Base-by-base conservation (phyloP, 2,888 invertebrate genomes). In the Lycaena phlaeas region DNA sequence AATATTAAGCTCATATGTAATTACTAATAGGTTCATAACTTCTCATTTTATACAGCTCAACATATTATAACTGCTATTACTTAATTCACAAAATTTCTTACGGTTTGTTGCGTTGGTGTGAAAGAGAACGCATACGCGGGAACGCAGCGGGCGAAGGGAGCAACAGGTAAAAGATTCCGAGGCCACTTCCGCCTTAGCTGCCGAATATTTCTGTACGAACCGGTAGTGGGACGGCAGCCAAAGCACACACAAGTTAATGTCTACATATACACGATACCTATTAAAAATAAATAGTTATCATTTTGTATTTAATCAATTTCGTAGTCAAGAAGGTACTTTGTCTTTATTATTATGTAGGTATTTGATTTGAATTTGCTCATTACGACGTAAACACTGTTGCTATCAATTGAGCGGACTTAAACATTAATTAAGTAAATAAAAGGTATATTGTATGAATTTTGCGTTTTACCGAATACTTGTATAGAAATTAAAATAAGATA, bases 101-200 rank as follows among this genome's bases (percentile, higher is more conserved):
- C 57, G 58, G 56, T 58, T 51, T 50, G 50, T 50, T 52, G 52
- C 56, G 50, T 42, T 50, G 46, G 66, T 57, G 68, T 48, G 53
- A 76, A 64, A 49, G 81, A 71, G 84, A n/a, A 82, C 50, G 45
- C 57, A 54, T 54, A 64, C 59, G 57, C 55, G 64, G 64, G 69
- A 64, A 64, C 53, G 70, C 61, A 66, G 72, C 71, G 76, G 74
- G 76, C 67, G 78, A 77, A 81, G 79, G 82, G 84, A 82, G 82
- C 82, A 82, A 84, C 84, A 82, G 84, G 82, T 82, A 84, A 82
- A n/a, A 81, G 84, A 84, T 84, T 82, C 82, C 82, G 84, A 84
- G 82, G 82, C 79, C 81, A 84, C 82, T 84, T 84, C 84, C 84
- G 84, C 81, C 82, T 84, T 82, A 74, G 82, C 82, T 78, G 84